Evolutionary conservation across 2,797 vertebrate genomes (phyloP), one percentile per base, ranked within the genome.

Genomic region (Pangasius djambal): DNA sequence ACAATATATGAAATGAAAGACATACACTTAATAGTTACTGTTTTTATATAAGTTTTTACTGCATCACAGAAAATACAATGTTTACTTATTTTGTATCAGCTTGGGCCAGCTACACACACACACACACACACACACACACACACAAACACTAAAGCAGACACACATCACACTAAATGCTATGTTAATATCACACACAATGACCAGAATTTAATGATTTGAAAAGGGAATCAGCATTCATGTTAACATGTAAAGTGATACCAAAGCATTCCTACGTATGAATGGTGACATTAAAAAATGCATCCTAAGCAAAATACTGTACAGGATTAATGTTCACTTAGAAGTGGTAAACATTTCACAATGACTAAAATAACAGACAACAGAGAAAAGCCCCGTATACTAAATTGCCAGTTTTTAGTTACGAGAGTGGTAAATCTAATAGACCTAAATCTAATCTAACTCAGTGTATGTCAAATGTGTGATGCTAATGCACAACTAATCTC

Each of bases 51-150:
- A 40, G 67, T 88, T 86, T 77, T 77, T 90, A 85, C 18, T 67
- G 28, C 28, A 31, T 81, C 78, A 89, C 74, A 89, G 59, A 88
- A 22, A 91, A 74, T 57, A 78, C 78, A 83, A 70, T 74, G 61
- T 44, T 87, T 83, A 87, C 40, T 34, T 82, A 87, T 72, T 72
- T 18, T 40, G 48, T 52, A 88, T 88, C 63, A 84, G 75, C 81
- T 40, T 87, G 59, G 65, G 75, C 59, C 88, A 88, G 67, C 61
- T 28, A 22, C 9, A 65, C 40, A 65, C 40, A 67, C 61, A 50
- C 37, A 48, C 13, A 48, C 59, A 25, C 81, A 12, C 79, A 75
- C 65, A 77, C 55, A 48, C 57, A 61, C 48, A 67, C 84, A 37
- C 28, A 59, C 5, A 44, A 44, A 44, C 37, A 48, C 48, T 28